Evolutionary conservation across 2,113 vertebrate genomes (phyloP).

Genomic region (Urocitellus parryii): DNA sequence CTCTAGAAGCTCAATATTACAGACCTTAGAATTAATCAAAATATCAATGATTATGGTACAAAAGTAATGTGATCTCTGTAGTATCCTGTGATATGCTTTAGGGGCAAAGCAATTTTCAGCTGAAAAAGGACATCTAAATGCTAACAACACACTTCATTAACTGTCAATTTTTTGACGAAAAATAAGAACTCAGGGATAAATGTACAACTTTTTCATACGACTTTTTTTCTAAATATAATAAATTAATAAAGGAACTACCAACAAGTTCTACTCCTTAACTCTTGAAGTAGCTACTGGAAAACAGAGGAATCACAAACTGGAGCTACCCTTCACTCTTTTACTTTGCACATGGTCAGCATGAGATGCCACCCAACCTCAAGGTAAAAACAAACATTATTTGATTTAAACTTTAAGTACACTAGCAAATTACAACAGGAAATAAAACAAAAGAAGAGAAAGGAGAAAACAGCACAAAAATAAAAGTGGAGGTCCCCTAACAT

Average conservation of each 20-base stretch:
- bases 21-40: slow-evolving; percentile 26
- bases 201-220: neutral
- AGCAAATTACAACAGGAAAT: slow-evolving; percentile 40
- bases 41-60: slow-evolving; percentile 8
- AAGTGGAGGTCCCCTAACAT: neutral
- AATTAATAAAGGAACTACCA: neutral
- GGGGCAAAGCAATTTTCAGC: slow-evolving; percentile 22
- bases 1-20: neutral
- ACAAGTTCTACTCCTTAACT: neutral
- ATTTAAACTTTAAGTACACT: slow-evolving; percentile 43
- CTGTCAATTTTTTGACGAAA: slow-evolving; percentile 18
- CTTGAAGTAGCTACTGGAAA: slow-evolving; percentile 21
- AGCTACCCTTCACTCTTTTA: neutral
- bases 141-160: slow-evolving; percentile 34
- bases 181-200: neutral
- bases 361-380: neutral
- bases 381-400: slow-evolving; percentile 22
- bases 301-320: slow-evolving; percentile 21
- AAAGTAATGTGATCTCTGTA: slow-evolving; percentile 17
- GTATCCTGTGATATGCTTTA: neutral
- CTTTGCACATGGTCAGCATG: neutral
- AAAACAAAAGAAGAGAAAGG: neutral
- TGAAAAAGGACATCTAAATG: slow-evolving; percentile 9
- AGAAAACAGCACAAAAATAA: neutral
- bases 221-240: slow-evolving; percentile 11